A percentile compares a stretch with the other conserved stretches of the same genome.
phyloP scores from a whole-genome alignment of 2,113 vertebrate species.

The Clarias macrocephalus region DNA sequence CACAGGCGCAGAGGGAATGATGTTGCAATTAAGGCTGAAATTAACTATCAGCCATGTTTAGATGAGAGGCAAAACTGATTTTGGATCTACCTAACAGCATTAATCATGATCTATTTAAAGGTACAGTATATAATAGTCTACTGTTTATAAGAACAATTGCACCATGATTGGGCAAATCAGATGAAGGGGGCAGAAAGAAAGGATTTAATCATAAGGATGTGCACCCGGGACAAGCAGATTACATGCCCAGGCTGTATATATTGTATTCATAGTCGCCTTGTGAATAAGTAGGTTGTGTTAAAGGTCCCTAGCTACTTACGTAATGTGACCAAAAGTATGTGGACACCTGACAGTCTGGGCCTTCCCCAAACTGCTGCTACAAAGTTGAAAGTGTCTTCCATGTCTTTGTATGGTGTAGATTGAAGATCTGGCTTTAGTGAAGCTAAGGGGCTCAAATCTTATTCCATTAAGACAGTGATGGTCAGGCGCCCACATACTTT shows the following conservation, averaged over 20 bases:
- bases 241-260: neutral
- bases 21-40: constrained; percentile 66
- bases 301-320: neutral
- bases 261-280: neutral
- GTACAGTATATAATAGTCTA: neutral
- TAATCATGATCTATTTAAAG: constrained; percentile 6
- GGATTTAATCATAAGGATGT: neutral
- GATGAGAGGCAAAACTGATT: constrained; percentile 35
- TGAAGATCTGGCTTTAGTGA: neutral
- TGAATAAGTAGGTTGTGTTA: neutral
- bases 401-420: neutral
- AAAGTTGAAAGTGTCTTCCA: neutral
- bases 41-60: constrained; percentile 60
- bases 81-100: constrained; percentile 12
- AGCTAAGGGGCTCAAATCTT: neutral
- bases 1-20: constrained; percentile 50
- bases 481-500: neutral
- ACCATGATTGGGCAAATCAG: neutral
- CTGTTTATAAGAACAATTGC: neutral
- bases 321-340: neutral
- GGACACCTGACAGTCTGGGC: neutral
- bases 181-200: no score
- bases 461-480: neutral
- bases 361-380: neutral
- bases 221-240: neutral